These are phyloP conservation scores for Sus cebifrons DNA, from an alignment of 2,797 vertebrate genomes.

Conservation along the genomic window DNA sequence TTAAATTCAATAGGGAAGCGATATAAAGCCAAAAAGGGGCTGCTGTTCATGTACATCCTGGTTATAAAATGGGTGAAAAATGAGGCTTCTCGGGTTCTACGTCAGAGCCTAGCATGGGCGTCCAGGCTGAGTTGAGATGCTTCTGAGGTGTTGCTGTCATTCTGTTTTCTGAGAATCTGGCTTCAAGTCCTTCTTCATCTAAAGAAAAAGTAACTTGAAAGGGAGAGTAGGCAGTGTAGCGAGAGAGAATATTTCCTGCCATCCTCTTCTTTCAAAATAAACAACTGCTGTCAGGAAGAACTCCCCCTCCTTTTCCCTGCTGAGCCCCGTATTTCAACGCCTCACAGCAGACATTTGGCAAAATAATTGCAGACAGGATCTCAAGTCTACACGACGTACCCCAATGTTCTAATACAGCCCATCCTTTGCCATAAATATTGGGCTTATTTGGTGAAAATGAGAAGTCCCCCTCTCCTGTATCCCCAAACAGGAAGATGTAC, in stretches of 20 bases:
- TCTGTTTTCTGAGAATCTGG: constrained; percentile 80
- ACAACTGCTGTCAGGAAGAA: neutral
- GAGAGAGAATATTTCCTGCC: neutral
- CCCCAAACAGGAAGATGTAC: constrained; percentile 36
- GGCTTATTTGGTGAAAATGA: constrained; percentile 51
- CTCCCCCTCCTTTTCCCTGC: neutral
- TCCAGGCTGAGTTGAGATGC: constrained; percentile 69
- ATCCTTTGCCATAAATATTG: constrained; percentile 15
- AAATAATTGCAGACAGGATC: constrained; percentile 45
- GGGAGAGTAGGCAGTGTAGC: constrained; percentile 25
- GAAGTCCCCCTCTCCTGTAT: neutral
- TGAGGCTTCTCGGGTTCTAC: constrained; percentile 80
- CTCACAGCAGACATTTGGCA: neutral
- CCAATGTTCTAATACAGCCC: neutral
- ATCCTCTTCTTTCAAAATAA: constrained; percentile 44
- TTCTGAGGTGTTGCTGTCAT: constrained; percentile 76
- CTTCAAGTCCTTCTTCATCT: constrained; percentile 67
- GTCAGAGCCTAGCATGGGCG: constrained; percentile 70
- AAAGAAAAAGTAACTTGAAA: constrained; percentile 68
- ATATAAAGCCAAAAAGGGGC: constrained; percentile 85
- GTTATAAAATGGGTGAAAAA: constrained; percentile 85
- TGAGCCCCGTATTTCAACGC: neutral
- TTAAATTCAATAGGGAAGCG: constrained; percentile 87
- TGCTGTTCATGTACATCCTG: constrained; percentile 85
- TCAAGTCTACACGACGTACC: neutral